These are phyloP conservation scores for Oeneis ivallda DNA, from an alignment of 2,888 invertebrate species.

Conservation along the genomic window DNA sequence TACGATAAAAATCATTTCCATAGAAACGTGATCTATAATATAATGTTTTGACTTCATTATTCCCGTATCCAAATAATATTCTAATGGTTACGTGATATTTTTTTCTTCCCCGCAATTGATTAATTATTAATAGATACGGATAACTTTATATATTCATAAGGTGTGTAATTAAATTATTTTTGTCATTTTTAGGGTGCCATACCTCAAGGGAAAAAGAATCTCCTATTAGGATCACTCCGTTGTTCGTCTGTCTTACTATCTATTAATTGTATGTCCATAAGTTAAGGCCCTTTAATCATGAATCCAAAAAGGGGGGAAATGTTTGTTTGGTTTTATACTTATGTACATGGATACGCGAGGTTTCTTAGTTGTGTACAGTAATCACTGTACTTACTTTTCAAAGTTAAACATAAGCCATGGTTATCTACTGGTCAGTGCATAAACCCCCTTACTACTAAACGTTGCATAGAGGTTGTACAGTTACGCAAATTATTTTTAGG, in stretches of 20 bases:
- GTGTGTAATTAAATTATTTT: neutral
- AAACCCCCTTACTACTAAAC: too few species aligned
- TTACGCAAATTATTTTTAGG: too few species aligned
- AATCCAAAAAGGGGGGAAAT: neutral
- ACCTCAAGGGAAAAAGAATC: too few species aligned
- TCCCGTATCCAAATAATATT: slow-evolving; percentile 13
- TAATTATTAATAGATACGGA: neutral
- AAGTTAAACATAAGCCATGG: too few species aligned
- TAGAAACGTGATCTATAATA: slow-evolving; percentile 50
- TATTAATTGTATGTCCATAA: too few species aligned
- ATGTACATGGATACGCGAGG: too few species aligned
- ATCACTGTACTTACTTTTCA: too few species aligned
- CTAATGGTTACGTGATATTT: slow-evolving; percentile 23
- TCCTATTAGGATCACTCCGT: too few species aligned
- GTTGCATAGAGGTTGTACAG: too few species aligned
- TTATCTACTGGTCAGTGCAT: too few species aligned
- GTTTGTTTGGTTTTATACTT: neutral
- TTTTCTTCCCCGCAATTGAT: slow-evolving; percentile 1
- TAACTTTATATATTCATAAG: neutral
- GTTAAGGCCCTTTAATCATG: neutral
- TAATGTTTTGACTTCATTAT: slow-evolving; percentile 42
- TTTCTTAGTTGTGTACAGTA: too few species aligned
- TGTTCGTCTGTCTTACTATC: too few species aligned
- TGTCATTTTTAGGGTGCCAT: neutral
- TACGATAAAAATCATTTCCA: slow-evolving; percentile 57